Evolutionary conservation across 2,888 invertebrate genomes (phyloP).

Genomic region (Cerastis leucographa): DNA sequence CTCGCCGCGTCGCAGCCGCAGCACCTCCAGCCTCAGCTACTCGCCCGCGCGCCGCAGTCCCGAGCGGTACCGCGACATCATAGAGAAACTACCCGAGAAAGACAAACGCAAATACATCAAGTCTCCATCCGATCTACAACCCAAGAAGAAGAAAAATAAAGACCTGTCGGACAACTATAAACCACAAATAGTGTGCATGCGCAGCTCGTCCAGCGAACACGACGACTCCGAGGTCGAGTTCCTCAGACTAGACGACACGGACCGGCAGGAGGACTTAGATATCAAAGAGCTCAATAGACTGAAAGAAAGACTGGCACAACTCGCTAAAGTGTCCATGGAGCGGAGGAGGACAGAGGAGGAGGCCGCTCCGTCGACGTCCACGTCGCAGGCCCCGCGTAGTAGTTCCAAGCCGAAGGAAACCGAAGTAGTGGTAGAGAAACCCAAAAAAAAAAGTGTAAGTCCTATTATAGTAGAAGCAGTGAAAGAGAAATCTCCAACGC

Average conservation of each 20-base stretch:
- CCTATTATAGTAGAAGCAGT: slow-evolving; percentile 57
- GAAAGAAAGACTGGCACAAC: slow-evolving; percentile 92
- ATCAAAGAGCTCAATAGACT: slow-evolving; percentile 92
- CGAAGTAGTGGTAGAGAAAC: slow-evolving; percentile 42
- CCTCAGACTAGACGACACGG: slow-evolving; percentile 86
- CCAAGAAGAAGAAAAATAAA: slow-evolving; percentile 78
- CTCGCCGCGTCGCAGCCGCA: slow-evolving; percentile 77
- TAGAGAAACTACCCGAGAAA: slow-evolving; percentile 90
- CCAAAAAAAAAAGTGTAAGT: slow-evolving; percentile 50
- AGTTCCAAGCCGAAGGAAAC: slow-evolving; percentile 46
- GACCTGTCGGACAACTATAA: slow-evolving; percentile 74
- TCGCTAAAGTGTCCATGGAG: slow-evolving; percentile 92
- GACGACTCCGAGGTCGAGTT: slow-evolving; percentile 90
- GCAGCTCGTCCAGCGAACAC: slow-evolving; percentile 91
- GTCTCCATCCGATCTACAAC: slow-evolving; percentile 83
- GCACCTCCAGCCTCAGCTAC: slow-evolving; percentile 92
- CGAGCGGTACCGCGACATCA: slow-evolving; percentile 92
- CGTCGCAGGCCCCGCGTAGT: slow-evolving; percentile 66
- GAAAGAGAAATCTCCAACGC: slow-evolving; percentile 67
- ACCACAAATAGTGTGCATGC: slow-evolving; percentile 89
- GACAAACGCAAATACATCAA: slow-evolving; percentile 89
- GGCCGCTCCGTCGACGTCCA: slow-evolving; percentile 76
- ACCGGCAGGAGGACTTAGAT: slow-evolving; percentile 90
- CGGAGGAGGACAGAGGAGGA: slow-evolving; percentile 73
- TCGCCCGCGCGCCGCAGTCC: slow-evolving; percentile 93